A percentile compares a stretch with the other conserved stretches of the same genome.
Conservation (phyloP, 2,888 invertebrate genomes). For the Oxyteleia sp. region DNA sequence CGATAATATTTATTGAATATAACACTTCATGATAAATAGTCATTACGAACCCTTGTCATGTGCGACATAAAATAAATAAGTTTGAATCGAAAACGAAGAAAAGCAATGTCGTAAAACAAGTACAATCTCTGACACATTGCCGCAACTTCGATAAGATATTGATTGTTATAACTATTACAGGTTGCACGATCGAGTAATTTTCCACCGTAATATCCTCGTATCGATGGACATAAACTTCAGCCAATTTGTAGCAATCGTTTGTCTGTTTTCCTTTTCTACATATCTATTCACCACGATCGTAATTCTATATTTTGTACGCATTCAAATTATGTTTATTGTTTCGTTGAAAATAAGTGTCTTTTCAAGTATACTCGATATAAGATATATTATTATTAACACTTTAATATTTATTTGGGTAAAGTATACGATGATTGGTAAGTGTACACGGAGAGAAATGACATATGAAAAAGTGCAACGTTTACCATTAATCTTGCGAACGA, state of each 20-base stretch:
- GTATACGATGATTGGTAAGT: no score
- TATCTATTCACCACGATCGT: no score
- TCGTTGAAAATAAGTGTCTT: no score
- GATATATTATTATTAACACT: no score
- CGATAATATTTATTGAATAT: no score
- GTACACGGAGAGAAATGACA: no score
- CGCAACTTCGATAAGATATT: conserved; percentile 24
- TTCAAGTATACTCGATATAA: no score
- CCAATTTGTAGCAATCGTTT: conserved; percentile 28
- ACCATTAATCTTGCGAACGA: no score
- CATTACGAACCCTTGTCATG: conserved; percentile 12
- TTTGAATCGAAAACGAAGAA: conserved; percentile 46
- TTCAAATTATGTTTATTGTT: no score
- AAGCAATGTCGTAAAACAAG: conserved; percentile 40
- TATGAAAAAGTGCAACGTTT: no score
- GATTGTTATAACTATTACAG: conserved; percentile 46
- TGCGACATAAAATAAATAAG: conserved; percentile 39
- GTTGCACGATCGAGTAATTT: conserved; percentile 33
- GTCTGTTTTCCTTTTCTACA: neutral
- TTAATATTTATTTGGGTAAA: no score
- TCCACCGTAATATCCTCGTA: conserved; percentile 22
- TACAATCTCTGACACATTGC: conserved; percentile 43
- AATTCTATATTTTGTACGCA: no score
- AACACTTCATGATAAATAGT: conserved; percentile 5
- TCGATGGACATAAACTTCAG: conserved; percentile 26